These are phyloP conservation scores for Arothron firmamentum DNA, from an alignment of 2,113 vertebrate genomes.

Conservation along the genomic window DNA sequence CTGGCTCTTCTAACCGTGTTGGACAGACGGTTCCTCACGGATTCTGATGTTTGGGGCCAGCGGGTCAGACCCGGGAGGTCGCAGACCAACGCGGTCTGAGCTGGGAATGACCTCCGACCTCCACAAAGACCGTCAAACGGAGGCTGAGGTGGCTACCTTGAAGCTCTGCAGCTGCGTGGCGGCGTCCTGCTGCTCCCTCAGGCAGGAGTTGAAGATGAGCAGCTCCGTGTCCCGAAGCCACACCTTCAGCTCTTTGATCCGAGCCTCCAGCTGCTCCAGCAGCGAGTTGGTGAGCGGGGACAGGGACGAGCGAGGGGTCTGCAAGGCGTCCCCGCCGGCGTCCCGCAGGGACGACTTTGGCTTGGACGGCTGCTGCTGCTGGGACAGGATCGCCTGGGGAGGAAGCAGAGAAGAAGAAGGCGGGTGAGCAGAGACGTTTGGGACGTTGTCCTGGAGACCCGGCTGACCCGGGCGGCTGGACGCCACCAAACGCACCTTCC, in stretches of 20 bases:
- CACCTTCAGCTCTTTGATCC: conserved; percentile 93
- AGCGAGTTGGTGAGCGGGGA: conserved; percentile 89
- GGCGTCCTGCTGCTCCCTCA: conserved; percentile 79
- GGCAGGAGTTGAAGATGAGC: conserved; percentile 97
- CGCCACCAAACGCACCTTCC: no score
- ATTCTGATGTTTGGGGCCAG: no score
- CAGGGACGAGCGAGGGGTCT: conserved; percentile 79
- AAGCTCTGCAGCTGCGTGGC: conserved; percentile 90
- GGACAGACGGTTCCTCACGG: no score
- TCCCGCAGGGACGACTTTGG: neutral
- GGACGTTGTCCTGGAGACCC: no score
- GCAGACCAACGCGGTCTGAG: no score
- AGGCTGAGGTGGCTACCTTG: conserved; percentile 77
- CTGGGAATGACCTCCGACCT: neutral
- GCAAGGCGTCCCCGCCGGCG: accelerated
- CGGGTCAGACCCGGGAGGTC: no score
- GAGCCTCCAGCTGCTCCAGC: conserved; percentile 90
- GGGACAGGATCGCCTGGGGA: conserved; percentile 80
- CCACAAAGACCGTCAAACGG: neutral
- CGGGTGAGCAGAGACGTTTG: no score
- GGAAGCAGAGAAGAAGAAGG: accelerated
- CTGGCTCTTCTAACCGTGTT: no score
- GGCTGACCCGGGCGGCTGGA: no score
- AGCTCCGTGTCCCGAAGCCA: conserved; percentile 98
- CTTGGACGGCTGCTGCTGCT: conserved; percentile 41